Percentiles rank a stretch among this genome's conserved stretches.
These are phyloP conservation scores for Strongylocentrotus purpuratus DNA, from an alignment of 35 echinoderm and acorn worm species.

Conservation along the genomic window DNA sequence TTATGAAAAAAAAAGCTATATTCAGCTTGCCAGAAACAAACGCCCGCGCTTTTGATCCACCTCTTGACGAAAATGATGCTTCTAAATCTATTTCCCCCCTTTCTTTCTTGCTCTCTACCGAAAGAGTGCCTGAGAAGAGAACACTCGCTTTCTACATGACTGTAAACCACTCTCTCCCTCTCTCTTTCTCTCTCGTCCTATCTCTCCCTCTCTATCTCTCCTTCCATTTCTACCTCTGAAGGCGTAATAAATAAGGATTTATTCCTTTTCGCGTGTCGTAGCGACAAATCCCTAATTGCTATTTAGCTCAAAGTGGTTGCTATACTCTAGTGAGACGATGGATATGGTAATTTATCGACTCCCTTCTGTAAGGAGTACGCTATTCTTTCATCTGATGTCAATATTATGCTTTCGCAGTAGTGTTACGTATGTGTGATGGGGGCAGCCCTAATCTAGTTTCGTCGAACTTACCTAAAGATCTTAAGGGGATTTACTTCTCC, in stretches of 20 bases:
- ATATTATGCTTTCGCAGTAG: background rate
- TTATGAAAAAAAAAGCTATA: background rate
- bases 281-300: slow-evolving; percentile 16
- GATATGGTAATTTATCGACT: background rate
- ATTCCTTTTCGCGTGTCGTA: background rate
- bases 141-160: no score
- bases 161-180: no score
- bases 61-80: background rate
- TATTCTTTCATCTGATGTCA: background rate
- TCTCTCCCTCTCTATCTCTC: background rate
- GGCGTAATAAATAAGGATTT: slow-evolving; percentile 9
- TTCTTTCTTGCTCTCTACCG: background rate
- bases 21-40: background rate
- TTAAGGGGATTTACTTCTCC: background rate
- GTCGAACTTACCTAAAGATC: background rate
- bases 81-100: background rate
- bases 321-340: background rate
- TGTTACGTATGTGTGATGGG: background rate
- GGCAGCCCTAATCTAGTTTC: background rate
- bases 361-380: background rate
- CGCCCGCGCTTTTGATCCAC: background rate
- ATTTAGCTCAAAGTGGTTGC: slow-evolving; percentile 17
- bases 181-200: no score
- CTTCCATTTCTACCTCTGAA: background rate
- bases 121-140: background rate